Evolutionary conservation across 2,888 invertebrate genomes (phyloP), one percentile per base, ranked within the genome.

Genomic region (Portevinia maculata): DNA sequence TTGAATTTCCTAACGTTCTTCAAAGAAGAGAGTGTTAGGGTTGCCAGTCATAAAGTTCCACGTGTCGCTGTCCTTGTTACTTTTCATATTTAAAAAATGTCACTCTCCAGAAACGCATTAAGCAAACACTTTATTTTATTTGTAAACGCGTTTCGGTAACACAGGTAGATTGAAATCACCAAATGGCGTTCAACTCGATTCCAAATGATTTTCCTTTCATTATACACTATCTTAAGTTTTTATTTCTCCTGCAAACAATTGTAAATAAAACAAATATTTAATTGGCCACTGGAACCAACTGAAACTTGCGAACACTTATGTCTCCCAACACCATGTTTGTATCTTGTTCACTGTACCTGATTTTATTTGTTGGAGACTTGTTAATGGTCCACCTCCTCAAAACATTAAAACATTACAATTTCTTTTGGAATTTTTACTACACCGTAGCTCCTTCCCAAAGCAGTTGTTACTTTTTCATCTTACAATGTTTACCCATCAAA

Each of bases 401-500:
- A 53, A 55, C 15, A 9, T 24, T 13, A 46, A 60, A 60, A 19
- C 21, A 19, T 15, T 8, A 50, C 13, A 59, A 50, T 60, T 60
- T 52, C 53, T 50, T 57, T 30, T 41, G 11, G 8, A 19, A 3
- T 71, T 78, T 71, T 78, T 64, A 71, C 71, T 78, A 28, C 62
- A 62, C 69, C 21, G 34, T 34, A 21, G 53, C 19, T n/a, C 17
- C 13, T 46, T 55, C 15, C 28, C 24, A 24, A 41, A 59, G 17
- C 46, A 46, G 28, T 9, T 53, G 60, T 65, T 64, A 46, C 52
- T 69, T 19, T 60, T 39, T 24, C 52, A 64, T 55, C 71, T 41
- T 37, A 60, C 62, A 64, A 65, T 65, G 52, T 65, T 71, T 78
- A 71, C 32, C 65, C 52, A 71, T 57, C 52, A 71, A 37, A 9